Percentiles rank a stretch among this genome's conserved stretches.
Evolutionary conservation across 2,797 vertebrate species (phyloP).

Genomic region (Thripadectes ignobilis): DNA sequence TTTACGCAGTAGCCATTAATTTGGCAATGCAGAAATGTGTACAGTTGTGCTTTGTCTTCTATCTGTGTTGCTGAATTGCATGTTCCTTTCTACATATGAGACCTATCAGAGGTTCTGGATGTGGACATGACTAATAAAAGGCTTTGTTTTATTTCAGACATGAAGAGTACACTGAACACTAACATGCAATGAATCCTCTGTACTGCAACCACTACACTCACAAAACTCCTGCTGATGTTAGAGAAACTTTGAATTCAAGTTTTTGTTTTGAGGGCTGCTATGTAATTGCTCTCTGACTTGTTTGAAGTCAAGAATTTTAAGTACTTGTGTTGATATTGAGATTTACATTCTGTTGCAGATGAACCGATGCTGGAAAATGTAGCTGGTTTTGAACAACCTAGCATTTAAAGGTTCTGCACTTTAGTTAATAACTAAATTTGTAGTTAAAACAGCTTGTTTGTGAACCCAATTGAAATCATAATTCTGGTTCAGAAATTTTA

Average conservation of each 20-base stretch:
- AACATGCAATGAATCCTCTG: background rate
- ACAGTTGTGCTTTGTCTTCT: background rate
- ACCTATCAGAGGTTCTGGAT: background rate
- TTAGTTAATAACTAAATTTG: background rate
- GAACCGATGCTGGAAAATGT: background rate
- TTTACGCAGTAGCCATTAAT: background rate
- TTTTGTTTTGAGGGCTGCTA: background rate
- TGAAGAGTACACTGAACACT: background rate
- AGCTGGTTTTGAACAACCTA: background rate
- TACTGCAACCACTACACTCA: background rate
- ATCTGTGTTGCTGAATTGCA: background rate
- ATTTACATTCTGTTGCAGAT: background rate
- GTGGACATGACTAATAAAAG: background rate
- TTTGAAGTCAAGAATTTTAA: background rate
- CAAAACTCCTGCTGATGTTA: background rate
- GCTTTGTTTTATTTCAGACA: background rate
- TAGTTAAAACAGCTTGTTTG: background rate
- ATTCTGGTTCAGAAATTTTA: background rate
- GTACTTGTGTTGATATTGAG: background rate
- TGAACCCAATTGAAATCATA: background rate
- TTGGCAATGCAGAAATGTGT: background rate
- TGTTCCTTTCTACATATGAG: background rate
- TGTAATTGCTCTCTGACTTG: background rate
- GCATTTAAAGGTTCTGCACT: background rate
- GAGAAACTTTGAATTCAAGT: background rate